Base-by-base conservation (phyloP, 2,113 vertebrate genomes). In the Triplophysa tibetana region DNA sequence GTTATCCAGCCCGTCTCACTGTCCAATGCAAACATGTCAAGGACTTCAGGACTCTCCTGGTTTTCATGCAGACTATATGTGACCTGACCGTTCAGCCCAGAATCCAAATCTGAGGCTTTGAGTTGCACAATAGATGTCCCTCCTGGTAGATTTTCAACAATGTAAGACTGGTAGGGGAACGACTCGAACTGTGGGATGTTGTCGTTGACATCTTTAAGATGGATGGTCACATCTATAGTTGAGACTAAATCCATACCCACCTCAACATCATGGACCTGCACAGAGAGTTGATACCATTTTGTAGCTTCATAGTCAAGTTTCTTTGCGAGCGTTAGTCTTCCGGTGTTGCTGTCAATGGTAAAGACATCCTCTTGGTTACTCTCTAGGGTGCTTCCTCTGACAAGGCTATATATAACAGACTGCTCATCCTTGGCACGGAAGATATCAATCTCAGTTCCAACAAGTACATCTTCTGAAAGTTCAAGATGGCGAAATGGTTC, bases 191-290 rank as follows among this genome's bases (percentile, higher is more conserved):
- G 64, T 0, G 95, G 95, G 70, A 88, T 89, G 78, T 96, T 95
- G 70, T 96, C 95, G 79, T 96, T 96, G 4, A 84, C 89, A 81
- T 95, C 95, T 87, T 92, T 94, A 67, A 95, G 91, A 8, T 94
- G 93, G 87, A 96, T 90, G 63, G 89, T 93, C 3, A 96, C 84
- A 8, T 95, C 93, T n/a, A 94, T 92, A 4, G 88, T 90, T 26
- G 93, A 91, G 50, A 92, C 77, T 16, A 94, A 81, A 63, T 92
- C 92, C 58, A 86, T 87, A 61, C 88, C 89, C 23, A 88, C 88
- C 1, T 88, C 86, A 79, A 70, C 16, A 80, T 88, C 89, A 21
- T 89, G 85, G 26, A 92, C 93, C 41, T 77, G 83, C 17, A 96
- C 19, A n/a, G 90, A 89, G 70, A 96, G 94, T 81, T 94, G 93